Evolutionary conservation across 2,797 vertebrate species (phyloP), one percentile per base, ranked within the genome.

Genomic region (Lagocephalus sceleratus): DNA sequence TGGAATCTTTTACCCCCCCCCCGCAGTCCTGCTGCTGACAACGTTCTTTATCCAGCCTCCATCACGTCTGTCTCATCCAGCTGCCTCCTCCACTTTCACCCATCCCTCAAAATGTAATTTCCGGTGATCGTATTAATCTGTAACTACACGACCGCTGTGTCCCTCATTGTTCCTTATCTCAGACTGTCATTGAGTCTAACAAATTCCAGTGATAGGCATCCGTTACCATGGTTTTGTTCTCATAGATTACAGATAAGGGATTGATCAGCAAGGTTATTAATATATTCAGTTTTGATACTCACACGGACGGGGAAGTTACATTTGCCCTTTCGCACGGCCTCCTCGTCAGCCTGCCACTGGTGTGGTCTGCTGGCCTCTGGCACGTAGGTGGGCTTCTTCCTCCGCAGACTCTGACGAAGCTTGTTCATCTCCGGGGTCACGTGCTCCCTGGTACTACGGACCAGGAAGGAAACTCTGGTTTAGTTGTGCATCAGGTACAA

Each of bases 261-360:
- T 25, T 8, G 8, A 25, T 2, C 25, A 25, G 5, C 8, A 25
- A 5, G 5, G 5, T 25, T 6, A 25, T 25, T 5, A 25, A 2
- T 8, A 25, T 8, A 5, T 1, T 25, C 25, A 25, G 25, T 6
- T 5, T 29, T 29, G 32, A 14, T 14, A 47, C 78, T 89, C 84
- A 96, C 94, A 90, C 94, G 74, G 35, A 96, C 94, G 0, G 92
- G 79, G 53, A 96, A 97, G 87, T 92, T 95, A 76, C 94, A 96
- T 43, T 93, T 94, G 66, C 94, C 94, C 78, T 93, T 94, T 49
- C 94, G 90, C 41, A 97, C 94, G 0, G 94, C 92, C 63, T 97
- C 94, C 79, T 96, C 94, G 0, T 96, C 94, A 0, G 93, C 91
- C 78, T 96, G 94, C 94, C 94, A 97, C 87, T 97, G 94, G 69